phyloP scores from a whole-genome alignment of 2,797 vertebrate species.

The Chrosomus eos region DNA sequence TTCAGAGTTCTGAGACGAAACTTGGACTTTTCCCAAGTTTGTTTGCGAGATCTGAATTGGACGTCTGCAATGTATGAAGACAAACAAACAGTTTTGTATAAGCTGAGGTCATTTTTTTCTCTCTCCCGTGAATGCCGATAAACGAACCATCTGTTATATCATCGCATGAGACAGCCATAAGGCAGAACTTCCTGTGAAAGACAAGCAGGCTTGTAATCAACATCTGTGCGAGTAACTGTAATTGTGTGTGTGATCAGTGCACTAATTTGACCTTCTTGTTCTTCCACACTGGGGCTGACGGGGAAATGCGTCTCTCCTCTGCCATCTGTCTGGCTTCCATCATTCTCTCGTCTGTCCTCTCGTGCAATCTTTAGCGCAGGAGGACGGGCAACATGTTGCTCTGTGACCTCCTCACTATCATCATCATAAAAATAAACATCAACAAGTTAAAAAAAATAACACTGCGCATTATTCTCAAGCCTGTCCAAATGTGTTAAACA shows the following conservation, averaged over 20 bases:
- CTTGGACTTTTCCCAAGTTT: slow-evolving; percentile 76
- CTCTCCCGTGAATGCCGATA: background rate
- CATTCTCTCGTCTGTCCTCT: slow-evolving; percentile 39
- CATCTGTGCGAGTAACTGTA: slow-evolving; percentile 34
- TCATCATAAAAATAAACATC: slow-evolving; percentile 52
- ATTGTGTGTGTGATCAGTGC: slow-evolving; percentile 40
- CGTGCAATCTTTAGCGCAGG: slow-evolving; percentile 74
- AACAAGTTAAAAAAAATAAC: background rate
- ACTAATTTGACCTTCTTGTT: slow-evolving; percentile 53
- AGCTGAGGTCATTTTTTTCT: background rate
- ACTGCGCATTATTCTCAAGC: background rate
- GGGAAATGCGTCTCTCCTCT: slow-evolving; percentile 42
- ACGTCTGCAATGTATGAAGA: slow-evolving; percentile 65
- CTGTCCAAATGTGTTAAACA: slow-evolving; percentile 8
- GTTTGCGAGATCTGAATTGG: slow-evolving; percentile 69
- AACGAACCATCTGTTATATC: slow-evolving; percentile 36
- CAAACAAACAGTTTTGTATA: slow-evolving; percentile 7
- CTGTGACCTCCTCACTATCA: slow-evolving; percentile 69
- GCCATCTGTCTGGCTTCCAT: background rate
- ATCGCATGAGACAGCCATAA: background rate
- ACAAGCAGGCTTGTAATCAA: slow-evolving; percentile 22
- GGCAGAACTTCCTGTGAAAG: slow-evolving; percentile 35
- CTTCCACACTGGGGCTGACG: slow-evolving; percentile 13
- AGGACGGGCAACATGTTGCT: slow-evolving; percentile 69
- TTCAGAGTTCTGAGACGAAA: slow-evolving; percentile 79